Evolutionary conservation across 2,888 invertebrate species (phyloP).

Genomic region (Melieria crassipennis): DNA sequence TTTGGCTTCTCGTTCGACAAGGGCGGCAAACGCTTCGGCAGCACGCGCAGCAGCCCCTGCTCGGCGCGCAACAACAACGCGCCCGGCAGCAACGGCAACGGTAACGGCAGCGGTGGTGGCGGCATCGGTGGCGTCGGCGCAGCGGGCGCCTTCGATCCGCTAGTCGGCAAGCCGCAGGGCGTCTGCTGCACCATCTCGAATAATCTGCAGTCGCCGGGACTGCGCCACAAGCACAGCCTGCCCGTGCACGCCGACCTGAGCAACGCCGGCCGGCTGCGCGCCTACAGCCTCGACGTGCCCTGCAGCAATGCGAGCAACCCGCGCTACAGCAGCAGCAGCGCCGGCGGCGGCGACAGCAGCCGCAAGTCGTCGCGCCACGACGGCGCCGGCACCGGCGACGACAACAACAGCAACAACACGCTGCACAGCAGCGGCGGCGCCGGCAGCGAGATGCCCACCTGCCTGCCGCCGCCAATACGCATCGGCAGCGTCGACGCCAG

Average conservation of each 20-base stretch:
- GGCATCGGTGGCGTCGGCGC: conserved; percentile 40
- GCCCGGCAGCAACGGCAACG: conserved; percentile 41
- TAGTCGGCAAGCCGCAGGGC: conserved; percentile 44
- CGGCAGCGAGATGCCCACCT: conserved; percentile 49
- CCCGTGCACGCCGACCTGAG: conserved; percentile 48
- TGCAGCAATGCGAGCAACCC: conserved; percentile 55
- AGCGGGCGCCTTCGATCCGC: conserved; percentile 44
- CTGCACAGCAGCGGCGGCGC: conserved; percentile 61
- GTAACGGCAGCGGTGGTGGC: conserved; percentile 43
- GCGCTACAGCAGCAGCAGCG: conserved; percentile 60
- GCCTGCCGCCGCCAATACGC: conserved; percentile 55
- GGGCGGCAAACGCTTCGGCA: conserved; percentile 61
- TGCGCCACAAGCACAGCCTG: conserved; percentile 44
- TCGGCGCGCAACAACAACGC: conserved; percentile 56
- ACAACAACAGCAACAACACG: conserved; percentile 64
- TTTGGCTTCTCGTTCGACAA: conserved; percentile 65
- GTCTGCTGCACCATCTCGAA: conserved; percentile 63
- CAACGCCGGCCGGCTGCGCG: conserved; percentile 57
- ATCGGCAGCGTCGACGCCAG: conserved; percentile 56
- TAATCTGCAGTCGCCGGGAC: conserved; percentile 55
- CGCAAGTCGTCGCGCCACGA: conserved; percentile 62
- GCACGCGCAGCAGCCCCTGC: conserved; percentile 62
- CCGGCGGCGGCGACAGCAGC: conserved; percentile 61
- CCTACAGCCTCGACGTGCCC: conserved; percentile 65
- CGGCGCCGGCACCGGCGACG: conserved; percentile 51